Evolutionary conservation across 2,113 vertebrate species (phyloP).

Genomic region (Hypocryptadius cinnamomeus): DNA sequence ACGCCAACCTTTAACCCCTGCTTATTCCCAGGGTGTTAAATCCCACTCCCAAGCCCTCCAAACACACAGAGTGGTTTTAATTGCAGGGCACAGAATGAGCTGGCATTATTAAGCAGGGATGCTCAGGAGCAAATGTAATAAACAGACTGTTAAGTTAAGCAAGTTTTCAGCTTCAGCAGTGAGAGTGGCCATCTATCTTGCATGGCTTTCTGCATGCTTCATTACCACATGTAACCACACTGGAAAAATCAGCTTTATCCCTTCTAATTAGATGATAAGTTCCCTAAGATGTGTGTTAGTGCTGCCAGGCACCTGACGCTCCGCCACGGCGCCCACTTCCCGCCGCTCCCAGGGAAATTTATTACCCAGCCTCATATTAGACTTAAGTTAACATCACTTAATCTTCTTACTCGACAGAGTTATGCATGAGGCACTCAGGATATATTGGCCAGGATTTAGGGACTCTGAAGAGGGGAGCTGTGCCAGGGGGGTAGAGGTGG

Average conservation of each 20-base stretch:
- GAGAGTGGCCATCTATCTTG: slow-evolving; percentile 74
- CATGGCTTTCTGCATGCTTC: slow-evolving; percentile 70
- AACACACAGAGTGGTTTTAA: slow-evolving; percentile 38
- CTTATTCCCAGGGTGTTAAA: not conserved
- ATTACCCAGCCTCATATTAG: slow-evolving; percentile 5
- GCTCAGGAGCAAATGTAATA: slow-evolving; percentile 69
- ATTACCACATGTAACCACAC: slow-evolving; percentile 71
- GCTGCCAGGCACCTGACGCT: slow-evolving; percentile 32
- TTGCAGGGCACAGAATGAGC: slow-evolving; percentile 30
- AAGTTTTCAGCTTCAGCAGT: slow-evolving; percentile 70
- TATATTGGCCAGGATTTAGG: not conserved
- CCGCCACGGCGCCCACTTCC: not conserved
- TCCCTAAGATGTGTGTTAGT: slow-evolving; percentile 16
- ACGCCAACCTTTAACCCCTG: not conserved
- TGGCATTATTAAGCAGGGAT: slow-evolving; percentile 45
- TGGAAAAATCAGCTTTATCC: slow-evolving; percentile 67
- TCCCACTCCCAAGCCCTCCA: not conserved
- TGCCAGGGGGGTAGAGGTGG: not conserved
- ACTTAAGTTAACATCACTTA: slow-evolving; percentile 35
- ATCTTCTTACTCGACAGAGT: not conserved
- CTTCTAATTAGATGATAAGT: slow-evolving; percentile 71
- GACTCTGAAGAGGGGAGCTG: not conserved
- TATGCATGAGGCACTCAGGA: not conserved
- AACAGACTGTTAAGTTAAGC: slow-evolving; percentile 79
- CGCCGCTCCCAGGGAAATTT: not conserved